A percentile compares a stretch with the other conserved stretches of the same genome.
These are phyloP conservation scores for Platycercus adscitus DNA, from an alignment of 2,113 vertebrate genomes.

Conservation along the genomic window DNA sequence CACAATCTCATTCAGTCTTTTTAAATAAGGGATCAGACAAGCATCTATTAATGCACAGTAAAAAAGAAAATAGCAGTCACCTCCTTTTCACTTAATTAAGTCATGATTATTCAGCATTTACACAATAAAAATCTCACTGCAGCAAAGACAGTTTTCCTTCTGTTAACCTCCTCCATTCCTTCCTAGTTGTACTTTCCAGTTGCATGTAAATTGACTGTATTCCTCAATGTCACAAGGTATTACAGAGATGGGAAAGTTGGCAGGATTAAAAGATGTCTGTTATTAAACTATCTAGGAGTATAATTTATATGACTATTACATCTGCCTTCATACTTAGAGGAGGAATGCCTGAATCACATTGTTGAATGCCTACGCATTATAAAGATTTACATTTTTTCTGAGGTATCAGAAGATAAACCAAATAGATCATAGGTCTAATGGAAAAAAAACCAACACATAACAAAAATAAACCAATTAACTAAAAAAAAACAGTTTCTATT, in stretches of 20 bases:
- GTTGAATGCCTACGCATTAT: background rate
- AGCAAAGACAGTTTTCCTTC: background rate
- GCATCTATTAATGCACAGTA: background rate
- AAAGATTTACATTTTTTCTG: background rate
- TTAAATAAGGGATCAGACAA: background rate
- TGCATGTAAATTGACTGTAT: background rate
- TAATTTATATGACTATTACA: background rate
- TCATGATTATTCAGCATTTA: background rate
- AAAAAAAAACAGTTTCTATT: background rate
- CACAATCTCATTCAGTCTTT: background rate
- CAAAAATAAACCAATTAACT: background rate
- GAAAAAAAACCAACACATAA: background rate
- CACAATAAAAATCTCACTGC: background rate
- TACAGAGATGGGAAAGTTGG: background rate
- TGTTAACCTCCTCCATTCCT: background rate
- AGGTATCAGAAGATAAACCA: background rate
- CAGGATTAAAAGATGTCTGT: background rate
- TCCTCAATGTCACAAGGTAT: background rate
- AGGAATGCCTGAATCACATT: background rate
- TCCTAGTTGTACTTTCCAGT: background rate
- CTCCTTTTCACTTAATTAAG: conserved; percentile 13
- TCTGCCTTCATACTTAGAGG: background rate
- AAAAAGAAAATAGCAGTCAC: background rate
- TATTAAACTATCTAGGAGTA: background rate
- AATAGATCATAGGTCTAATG: background rate